These are phyloP conservation scores for Hydropsyche betteni DNA, from an alignment of 2,888 invertebrate genomes.

Conservation along the genomic window DNA sequence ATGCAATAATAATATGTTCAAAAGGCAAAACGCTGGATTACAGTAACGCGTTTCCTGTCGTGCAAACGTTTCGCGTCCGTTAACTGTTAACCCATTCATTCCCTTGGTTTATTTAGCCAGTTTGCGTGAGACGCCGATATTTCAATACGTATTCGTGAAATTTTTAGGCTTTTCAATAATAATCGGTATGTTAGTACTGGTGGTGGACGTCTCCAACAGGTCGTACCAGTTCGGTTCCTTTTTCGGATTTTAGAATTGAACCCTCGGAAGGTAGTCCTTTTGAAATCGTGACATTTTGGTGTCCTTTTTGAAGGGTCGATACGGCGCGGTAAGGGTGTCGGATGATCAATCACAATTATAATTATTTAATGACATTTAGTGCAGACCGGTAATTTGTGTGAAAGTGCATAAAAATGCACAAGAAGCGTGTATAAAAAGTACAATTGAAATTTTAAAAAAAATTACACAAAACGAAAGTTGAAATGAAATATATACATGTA, in stretches of 20 bases:
- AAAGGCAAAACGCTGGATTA: slow-evolving; percentile 34
- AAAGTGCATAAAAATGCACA: too few species aligned
- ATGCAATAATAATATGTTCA: neutral
- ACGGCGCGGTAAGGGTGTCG: neutral
- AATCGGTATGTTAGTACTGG: too few species aligned
- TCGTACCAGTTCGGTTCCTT: slow-evolving; percentile 33
- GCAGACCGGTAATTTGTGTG: too few species aligned
- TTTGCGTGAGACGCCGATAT: slow-evolving; percentile 27
- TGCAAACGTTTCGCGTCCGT: slow-evolving; percentile 8
- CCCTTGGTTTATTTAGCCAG: too few species aligned
- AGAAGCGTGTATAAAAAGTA: too few species aligned
- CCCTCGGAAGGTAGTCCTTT: too few species aligned
- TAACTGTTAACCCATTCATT: too few species aligned
- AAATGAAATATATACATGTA: too few species aligned
- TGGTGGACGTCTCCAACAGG: slow-evolving; percentile 29
- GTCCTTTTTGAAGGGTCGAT: slow-evolving; percentile 6
- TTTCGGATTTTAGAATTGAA: neutral
- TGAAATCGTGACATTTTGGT: too few species aligned
- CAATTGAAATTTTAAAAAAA: too few species aligned
- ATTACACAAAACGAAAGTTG: too few species aligned
- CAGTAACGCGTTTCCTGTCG: slow-evolving; percentile 35
- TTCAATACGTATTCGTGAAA: slow-evolving; percentile 27
- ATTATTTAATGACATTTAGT: slow-evolving; percentile 7
- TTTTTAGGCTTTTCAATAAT: slow-evolving; percentile 33
- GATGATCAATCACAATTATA: slow-evolving; percentile 17